These are phyloP conservation scores for Drosophila suzukii DNA, from an alignment of 1,140 invertebrate genomes.

Conservation along the genomic window DNA sequence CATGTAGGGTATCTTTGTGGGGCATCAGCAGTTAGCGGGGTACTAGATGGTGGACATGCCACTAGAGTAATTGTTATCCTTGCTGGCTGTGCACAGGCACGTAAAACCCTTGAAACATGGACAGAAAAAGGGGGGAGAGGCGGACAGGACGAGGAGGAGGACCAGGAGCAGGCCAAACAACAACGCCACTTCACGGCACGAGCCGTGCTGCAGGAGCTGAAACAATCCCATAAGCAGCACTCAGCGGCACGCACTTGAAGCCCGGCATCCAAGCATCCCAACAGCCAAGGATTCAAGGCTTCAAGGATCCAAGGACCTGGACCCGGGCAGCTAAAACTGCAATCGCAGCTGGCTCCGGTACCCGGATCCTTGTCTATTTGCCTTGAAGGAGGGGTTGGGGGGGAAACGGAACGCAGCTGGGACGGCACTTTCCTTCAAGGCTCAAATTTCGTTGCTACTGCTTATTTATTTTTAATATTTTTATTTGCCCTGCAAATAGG, in stretches of 20 bases:
- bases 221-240: conserved; percentile 74
- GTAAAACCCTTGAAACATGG: conserved; percentile 52
- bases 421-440: conserved; percentile 12
- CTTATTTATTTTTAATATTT: conserved; percentile 81
- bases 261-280: neutral
- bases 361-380: conserved; percentile 25
- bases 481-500: conserved; percentile 68
- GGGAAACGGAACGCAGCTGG: conserved; percentile 16
- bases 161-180: conserved; percentile 51
- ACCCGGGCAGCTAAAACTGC: conserved; percentile 70
- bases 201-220: conserved; percentile 42
- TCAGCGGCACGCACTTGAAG: conserved; percentile 77
- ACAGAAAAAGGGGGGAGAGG: conserved; percentile 4
- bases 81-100: conserved; percentile 74
- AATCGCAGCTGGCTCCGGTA: conserved; percentile 59
- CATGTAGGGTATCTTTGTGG: conserved; percentile 10
- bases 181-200: conserved; percentile 68
- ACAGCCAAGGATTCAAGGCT: neutral
- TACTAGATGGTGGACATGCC: conserved; percentile 57
- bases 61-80: conserved; percentile 80
- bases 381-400: neutral
- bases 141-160: conserved; percentile 8
- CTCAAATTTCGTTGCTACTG: conserved; percentile 54
- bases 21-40: conserved; percentile 9
- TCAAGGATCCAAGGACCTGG: neutral